Evolutionary conservation across 2,113 vertebrate species (phyloP), one percentile per base, ranked within the genome.

Genomic region (Pterocles gutturalis): DNA sequence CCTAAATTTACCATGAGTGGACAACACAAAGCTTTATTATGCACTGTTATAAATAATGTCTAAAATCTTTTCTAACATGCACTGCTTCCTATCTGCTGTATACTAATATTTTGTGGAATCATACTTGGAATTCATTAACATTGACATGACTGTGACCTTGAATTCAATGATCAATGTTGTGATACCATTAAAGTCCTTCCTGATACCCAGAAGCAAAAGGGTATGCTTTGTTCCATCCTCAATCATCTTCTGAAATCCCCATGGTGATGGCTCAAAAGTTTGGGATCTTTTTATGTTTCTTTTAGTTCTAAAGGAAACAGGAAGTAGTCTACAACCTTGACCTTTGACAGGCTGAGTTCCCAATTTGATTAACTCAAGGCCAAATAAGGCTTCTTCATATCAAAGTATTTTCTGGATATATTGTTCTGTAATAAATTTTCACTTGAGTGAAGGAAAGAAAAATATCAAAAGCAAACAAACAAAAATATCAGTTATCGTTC

Each of bases 171-270:
- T 93, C 73, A 77, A 70, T 86, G 67, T 80, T 46, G 5, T 64
- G 85, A 43, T 87, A 78, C 46, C 75, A 89, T 97, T 86, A 87
- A 94, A 93, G 85, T 90, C 53, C 89, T 96, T 89, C 51, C 73
- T 76, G 90, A 96, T 90, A 94, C 83, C 97, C 80, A 97, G 96
- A 94, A 98, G 89, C 51, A 93, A 96, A 95, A 92, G 72, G 46
- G 17, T 65, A 60, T 75, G 62, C 92, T 91, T 96, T 93, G 81
- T 86, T 95, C 73, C 86, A 93, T 17, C 58, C 83, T 94, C 79
- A 91, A 19, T 96, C 89, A 78, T 93, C 54, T 93, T 87, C 77
- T 91, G 38, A 95, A 89, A 92, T 93, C 91, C 89, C 84, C 33
- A 51, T 11, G 60, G 83, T 54, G 55, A 87, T 67, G 71, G 53